Base-by-base conservation (phyloP, 2,888 invertebrate species). In the Morpho deidamia region DNA sequence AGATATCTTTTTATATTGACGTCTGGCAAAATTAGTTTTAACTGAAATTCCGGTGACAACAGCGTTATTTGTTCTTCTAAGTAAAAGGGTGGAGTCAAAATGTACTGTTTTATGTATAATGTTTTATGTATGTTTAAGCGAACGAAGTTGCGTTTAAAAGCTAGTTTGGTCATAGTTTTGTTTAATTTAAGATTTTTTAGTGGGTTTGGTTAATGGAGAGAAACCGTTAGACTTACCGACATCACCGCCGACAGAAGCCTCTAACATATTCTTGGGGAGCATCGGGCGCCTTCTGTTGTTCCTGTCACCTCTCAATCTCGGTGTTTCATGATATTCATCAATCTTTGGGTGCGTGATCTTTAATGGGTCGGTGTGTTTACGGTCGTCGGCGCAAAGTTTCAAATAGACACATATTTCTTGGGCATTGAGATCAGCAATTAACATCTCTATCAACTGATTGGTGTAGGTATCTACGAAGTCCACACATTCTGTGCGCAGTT, bases 391-490 rank as follows among this genome's bases (percentile, higher is more conserved):
- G 73, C 97, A 97, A 9, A 96, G 82, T 69, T 95, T 93, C 54
- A 97, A 79, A 66, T 92, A 94, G 0, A 92, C 92, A 71, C 97
- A 97, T 40, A 96, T 92, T 83, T 96, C 94, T 50, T 86, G 83
- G 0, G 87, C 71, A 66, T 83, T 65, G 66, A 96, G 91, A 70
- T 97, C 94, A 11, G 94, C 93, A 2, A 95, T 78, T 10, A 97
- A 73, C 93, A 95, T 93, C 64, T 96, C 95, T 8, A 96, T 84
- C 32, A 97, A 83, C 71, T 95, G 93, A 45, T 93, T 91, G 8
- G 94, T 92, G 80, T 97, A 97, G 0, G 92, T 91, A 62, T 94
- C 90, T 0, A 97, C 94, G 65, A 97, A 95, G 68, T 93, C 92
- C 0, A 91, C 81, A 74, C 97, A 97, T 76, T 96, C 92, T 0